Base-by-base conservation (phyloP, 2,888 invertebrate species). In the Athrips mouffetella region DNA sequence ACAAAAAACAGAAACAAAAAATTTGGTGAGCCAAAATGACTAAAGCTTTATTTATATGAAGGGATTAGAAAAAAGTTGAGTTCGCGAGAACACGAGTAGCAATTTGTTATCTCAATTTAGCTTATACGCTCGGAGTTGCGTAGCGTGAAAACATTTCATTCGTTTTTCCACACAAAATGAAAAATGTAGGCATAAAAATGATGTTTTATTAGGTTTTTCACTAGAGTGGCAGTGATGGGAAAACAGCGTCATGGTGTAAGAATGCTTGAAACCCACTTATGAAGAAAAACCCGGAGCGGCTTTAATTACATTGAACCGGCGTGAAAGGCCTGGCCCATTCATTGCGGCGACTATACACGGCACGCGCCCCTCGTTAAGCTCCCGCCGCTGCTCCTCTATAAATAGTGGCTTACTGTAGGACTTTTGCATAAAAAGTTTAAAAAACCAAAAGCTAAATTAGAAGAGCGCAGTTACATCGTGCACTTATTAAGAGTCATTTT, bases 261-360 rank as follows among this genome's bases (percentile, higher is more conserved):
- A 72, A 70, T 66, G 64, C 70, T 79, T 71, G 63, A 76, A 75
- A 71, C 68, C 68, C 74, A 80, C 78, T 80, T 76, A 75, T 73
- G 75, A 66, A 71, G 70, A 76, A 80, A 80, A 77, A 77, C 67
- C 71, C 61, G 63, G 65, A 64, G 73, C 63, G 65, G 78, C 75
- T 76, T 76, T 85, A 85, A 85, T 83, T 84, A 83, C 78, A 81
- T 80, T 78, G 80, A 77, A 78, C 74, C 66, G 72, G 70, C 70
- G 71, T 73, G 76, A 83, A 80, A 80, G 71, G 68, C 72, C 63
- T 54, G 61, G 60, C 60, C 67, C 70, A 78, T 83, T 83, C 80
- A 82, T 68, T 62, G 71, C 68, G 58, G 54, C 59, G 65, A 68
- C 73, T 74, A 70, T 70, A 67, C 63, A 59, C 33, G 7, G 35